These are phyloP conservation scores for Mya arenaria DNA, from an alignment of 1,140 invertebrate genomes.

Conservation along the genomic window DNA sequence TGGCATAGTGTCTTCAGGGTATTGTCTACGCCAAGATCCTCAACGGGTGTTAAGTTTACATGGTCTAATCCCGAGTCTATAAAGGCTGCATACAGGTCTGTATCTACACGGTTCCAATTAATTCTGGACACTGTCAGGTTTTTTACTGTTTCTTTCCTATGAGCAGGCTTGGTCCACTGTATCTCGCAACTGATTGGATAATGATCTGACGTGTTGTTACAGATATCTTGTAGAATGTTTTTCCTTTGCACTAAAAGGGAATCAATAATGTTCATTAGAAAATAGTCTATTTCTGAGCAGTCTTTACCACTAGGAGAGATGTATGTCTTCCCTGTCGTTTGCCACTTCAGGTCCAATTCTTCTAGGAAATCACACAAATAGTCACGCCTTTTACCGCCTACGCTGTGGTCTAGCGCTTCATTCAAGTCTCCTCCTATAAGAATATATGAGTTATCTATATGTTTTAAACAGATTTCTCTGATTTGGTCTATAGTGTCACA, in stretches of 20 bases:
- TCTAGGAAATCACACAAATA: neutral
- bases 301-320: neutral
- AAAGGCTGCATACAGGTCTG: neutral
- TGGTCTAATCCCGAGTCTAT: neutral
- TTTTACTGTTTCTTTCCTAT: too few relatives aligned
- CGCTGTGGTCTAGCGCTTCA: neutral
- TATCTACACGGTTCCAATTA: neutral
- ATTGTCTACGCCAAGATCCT: neutral
- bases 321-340: neutral
- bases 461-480: neutral
- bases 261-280: neutral
- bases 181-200: neutral
- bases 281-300: neutral
- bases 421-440: conserved; percentile 9
- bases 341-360: neutral
- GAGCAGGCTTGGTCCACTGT: too few relatives aligned
- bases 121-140: neutral
- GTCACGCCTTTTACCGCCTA: neutral
- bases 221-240: neutral
- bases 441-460: neutral
- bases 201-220: neutral
- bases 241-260: neutral
- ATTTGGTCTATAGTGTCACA: neutral
- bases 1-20: too few relatives aligned
- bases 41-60: too few relatives aligned